Evolutionary conservation across 2,113 vertebrate species (phyloP), one percentile per base, ranked within the genome.

Genomic region (Fregata magnificens): DNA sequence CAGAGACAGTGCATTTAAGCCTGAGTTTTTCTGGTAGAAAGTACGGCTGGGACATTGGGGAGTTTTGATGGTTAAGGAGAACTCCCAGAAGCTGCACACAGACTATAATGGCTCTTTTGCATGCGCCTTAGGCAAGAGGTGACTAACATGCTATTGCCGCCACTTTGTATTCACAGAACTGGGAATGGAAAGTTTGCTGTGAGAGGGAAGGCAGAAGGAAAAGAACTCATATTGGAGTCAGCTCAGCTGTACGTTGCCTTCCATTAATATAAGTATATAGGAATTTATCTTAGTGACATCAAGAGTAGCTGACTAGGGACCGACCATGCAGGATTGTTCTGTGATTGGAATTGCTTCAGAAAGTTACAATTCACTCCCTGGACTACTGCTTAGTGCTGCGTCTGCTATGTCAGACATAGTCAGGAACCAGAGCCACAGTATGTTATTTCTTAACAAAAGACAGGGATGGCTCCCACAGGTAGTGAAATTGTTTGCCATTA

Each of bases 101-200:
- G 40, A 42, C 17, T 56, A 18, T 14, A 53, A 55, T 6, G 9
- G 32, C 15, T 59, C 14, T 76, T 63, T 29, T 36, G 15, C 26
- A 38, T 3, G 5, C 15, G 38, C 11, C 25, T 50, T 34, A 42
- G 66, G 16, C 14, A 73, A 70, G 50, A 69, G 7, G 6, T 32
- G 21, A 44, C 42, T 52, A 73, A 78, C 1, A 45, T 19, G 3
- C 9, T 71, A 13, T 45, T 4, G 0, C 8, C 1, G 1, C 14
- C 34, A 42, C 7, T 53, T 40, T 9, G 9, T 58, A 36, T 22
- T 52, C 72, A 82, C 52, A 76, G 56, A 78, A 74, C n/a, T 34
- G 24, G 24, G 21, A 12, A 34, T 28, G 26, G 16, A 86, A 86
- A 49, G 3, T 44, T 67, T 77, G 10, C 16, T 79, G 10, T 15